phyloP scores from a whole-genome alignment of 2,797 vertebrate species.

The Neosilurus mollespiculum region DNA sequence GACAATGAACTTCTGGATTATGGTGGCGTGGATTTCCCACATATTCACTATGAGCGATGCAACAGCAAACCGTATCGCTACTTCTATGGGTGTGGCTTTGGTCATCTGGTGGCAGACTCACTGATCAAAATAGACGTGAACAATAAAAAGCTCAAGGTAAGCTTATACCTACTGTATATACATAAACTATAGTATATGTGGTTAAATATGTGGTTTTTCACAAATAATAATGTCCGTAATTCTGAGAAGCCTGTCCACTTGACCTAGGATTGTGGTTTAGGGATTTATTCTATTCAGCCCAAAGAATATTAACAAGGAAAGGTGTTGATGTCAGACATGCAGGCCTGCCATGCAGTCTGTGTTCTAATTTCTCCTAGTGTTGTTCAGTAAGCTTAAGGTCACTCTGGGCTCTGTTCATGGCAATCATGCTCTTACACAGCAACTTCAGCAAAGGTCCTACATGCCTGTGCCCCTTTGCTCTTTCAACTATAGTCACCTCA shows the following conservation, averaged over 20 bases:
- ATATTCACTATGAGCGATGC: constrained; percentile 83
- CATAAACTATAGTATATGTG: too few species aligned
- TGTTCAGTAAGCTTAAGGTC: background rate
- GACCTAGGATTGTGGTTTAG: background rate
- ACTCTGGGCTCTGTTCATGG: background rate
- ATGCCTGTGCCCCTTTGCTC: too few species aligned
- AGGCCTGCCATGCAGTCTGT: background rate
- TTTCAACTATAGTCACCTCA: too few species aligned
- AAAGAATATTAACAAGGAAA: background rate
- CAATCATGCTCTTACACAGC: background rate
- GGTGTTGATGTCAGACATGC: background rate
- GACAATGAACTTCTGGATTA: constrained; percentile 75
- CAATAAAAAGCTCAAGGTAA: constrained; percentile 85
- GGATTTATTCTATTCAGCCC: background rate
- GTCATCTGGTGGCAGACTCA: constrained; percentile 85
- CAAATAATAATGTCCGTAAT: background rate
- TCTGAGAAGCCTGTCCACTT: background rate
- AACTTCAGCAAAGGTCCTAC: background rate
- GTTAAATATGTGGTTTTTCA: too few species aligned
- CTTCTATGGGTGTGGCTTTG: constrained; percentile 90
- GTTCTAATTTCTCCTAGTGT: background rate
- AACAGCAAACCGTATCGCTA: constrained; percentile 82
- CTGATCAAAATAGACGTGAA: constrained; percentile 87
- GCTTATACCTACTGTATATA: background rate
- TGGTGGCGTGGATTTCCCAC: constrained; percentile 90